Percentiles rank a stretch among this genome's conserved stretches.
These are phyloP conservation scores for Drosophila sp. DNA, from an alignment of 1,140 invertebrate species.

Conservation along the genomic window DNA sequence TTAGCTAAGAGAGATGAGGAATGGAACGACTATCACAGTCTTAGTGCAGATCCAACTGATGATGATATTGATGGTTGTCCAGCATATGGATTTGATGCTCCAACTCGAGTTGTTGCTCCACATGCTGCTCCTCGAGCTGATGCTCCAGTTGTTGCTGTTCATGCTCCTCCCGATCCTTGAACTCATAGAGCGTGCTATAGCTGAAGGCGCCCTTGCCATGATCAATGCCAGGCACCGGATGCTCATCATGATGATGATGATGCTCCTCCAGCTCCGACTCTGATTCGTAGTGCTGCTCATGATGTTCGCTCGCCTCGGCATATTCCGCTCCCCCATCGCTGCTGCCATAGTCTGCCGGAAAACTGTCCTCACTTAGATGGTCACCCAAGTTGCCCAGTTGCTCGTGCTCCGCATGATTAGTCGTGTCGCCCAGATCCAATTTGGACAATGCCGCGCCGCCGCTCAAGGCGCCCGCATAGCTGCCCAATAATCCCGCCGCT, in stretches of 20 bases:
- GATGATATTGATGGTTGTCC: conserved; percentile 36
- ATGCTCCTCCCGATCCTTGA: conserved; percentile 72
- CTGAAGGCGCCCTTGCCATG: conserved; percentile 80
- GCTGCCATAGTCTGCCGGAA: conserved; percentile 67
- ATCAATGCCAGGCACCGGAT: conserved; percentile 76
- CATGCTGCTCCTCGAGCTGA: conserved; percentile 55
- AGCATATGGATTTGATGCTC: conserved; percentile 48
- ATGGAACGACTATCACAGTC: conserved; percentile 24
- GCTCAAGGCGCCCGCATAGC: conserved; percentile 62
- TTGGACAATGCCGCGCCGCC: conserved; percentile 65
- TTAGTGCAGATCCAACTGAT: conserved; percentile 37
- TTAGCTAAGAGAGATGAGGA: conserved; percentile 18
- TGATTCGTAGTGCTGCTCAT: conserved; percentile 54
- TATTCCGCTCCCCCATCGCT: conserved; percentile 64
- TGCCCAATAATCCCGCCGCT: conserved; percentile 62
- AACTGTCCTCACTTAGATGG: conserved; percentile 63
- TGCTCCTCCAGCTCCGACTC: conserved; percentile 17
- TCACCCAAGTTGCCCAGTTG: conserved; percentile 62
- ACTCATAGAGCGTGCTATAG: conserved; percentile 79
- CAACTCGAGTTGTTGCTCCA: conserved; percentile 52
- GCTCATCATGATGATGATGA: conserved; percentile 38
- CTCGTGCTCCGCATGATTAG: conserved; percentile 39
- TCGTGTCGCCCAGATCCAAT: conserved; percentile 42
- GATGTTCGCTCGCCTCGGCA: conserved; percentile 67
- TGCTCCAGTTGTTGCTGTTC: conserved; percentile 62